These are phyloP conservation scores for Phyllopteryx taeniolatus DNA, from an alignment of 2,113 vertebrate species.

Conservation along the genomic window DNA sequence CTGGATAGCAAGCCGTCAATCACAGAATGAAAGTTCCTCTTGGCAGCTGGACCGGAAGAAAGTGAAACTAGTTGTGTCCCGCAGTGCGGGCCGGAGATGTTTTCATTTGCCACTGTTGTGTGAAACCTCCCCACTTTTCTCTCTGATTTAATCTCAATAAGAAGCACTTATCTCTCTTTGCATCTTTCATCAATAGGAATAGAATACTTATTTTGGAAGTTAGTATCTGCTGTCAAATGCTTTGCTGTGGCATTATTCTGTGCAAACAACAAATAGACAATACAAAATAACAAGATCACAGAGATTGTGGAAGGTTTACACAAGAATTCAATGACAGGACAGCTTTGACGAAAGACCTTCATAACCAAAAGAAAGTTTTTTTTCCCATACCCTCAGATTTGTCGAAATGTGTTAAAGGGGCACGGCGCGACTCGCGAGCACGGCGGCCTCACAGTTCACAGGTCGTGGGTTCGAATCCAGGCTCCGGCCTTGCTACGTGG, in stretches of 20 bases:
- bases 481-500: too few relatives aligned
- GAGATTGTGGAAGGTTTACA: neutral
- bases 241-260: neutral
- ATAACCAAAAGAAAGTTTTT: neutral
- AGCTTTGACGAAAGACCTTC: neutral
- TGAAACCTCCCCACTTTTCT: slow-evolving; percentile 25
- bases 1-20: slow-evolving; percentile 33
- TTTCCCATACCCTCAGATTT: neutral
- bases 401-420: too few relatives aligned
- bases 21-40: slow-evolving; percentile 29
- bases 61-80: slow-evolving; percentile 2
- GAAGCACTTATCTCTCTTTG: slow-evolving; percentile 33
- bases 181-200: slow-evolving; percentile 40
- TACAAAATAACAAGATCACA: neutral
- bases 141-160: slow-evolving; percentile 37
- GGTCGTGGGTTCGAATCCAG: too few relatives aligned
- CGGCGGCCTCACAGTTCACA: too few relatives aligned
- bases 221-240: neutral
- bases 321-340: neutral
- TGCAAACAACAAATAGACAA: neutral
- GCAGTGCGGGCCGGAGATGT: slow-evolving; percentile 21
- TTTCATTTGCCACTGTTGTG: slow-evolving; percentile 36
- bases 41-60: slow-evolving; percentile 25
- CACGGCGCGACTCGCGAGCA: too few relatives aligned
- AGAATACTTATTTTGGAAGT: neutral